Base-by-base conservation (phyloP, 2,888 invertebrate species). In the Thalpophila matura region DNA sequence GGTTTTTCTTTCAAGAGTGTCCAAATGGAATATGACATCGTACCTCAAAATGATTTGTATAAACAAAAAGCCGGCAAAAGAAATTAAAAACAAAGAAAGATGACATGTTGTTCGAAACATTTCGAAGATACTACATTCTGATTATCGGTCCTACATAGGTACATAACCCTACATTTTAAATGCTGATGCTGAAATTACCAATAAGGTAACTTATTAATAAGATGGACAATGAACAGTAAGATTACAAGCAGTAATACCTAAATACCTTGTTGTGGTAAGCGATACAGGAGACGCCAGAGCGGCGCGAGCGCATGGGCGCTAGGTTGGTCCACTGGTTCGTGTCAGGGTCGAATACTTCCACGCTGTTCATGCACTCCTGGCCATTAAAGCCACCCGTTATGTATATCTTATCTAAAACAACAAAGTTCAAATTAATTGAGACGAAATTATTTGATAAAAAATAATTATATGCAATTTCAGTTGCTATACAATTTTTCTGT, bases 331-430 rank as follows among this genome's bases (percentile, higher is more conserved):
- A 98, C 84, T 97, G 97, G 90, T 98, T 98, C 5, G 96, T 95
- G 60, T 96, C 96, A 0, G 97, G 97, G 80, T 97, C 97, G 89
- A 97, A 98, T 50, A 97, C 96, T 86, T 98, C 98, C 2, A 97
- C 98, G 20, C 98, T 97, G 88, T 97, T 97, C 95, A 98, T 96
- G 84, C 98, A 98, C 84, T 98, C 98, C 84, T 97, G 97, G 0
- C 99, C 99, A 88, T 98, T 98, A 89, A 98, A 99, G 0, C 99
- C 99, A 1, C 99, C 98, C 53, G 97, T 97, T 75, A 97, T 97
- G 90, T 97, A 97, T 78, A 97, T 97, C 84, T 97, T 97, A 68
- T 96, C 97, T 97, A 65, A 24, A 70, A 70, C 4, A 47, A 64
- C 9, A 24, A 45, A 26, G 18, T 16, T 18, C 9, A 47, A 9